Evolutionary conservation across 2,797 vertebrate genomes (phyloP).

Genomic region (Falco concolor): DNA sequence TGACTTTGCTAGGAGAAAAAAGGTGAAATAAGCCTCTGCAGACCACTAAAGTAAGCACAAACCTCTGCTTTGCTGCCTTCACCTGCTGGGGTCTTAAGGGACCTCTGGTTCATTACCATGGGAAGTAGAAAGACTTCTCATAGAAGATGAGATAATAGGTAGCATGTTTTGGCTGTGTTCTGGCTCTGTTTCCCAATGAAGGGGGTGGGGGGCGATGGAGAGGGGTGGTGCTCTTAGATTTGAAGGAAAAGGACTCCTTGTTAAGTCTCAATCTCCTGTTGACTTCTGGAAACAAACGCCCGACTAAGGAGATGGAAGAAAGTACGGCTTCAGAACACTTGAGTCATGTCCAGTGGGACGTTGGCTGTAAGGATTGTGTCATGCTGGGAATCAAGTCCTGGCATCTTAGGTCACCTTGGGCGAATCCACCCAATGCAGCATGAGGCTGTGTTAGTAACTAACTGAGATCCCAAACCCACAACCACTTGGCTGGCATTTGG

Average conservation of each 20-base stretch:
- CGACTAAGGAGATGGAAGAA: not conserved
- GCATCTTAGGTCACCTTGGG: not conserved
- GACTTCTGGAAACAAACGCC: not conserved
- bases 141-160: not conserved
- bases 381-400: not conserved
- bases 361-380: slow-evolving; percentile 1
- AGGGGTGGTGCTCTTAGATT: not conserved
- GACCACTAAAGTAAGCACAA: not conserved
- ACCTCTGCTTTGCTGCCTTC: not conserved
- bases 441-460: not conserved
- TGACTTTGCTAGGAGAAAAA: not conserved
- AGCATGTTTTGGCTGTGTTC: not conserved
- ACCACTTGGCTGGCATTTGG: not conserved
- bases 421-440: not conserved
- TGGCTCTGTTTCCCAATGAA: not conserved
- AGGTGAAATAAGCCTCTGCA: not conserved
- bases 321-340: slow-evolving; percentile 31
- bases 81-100: not conserved
- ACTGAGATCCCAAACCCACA: not conserved
- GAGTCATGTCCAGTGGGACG: slow-evolving; percentile 32
- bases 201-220: too few relatives aligned
- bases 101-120: not conserved
- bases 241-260: not conserved
- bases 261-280: not conserved
- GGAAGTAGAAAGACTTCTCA: not conserved